A percentile compares a stretch with the other conserved stretches of the same genome.
These are phyloP conservation scores for Philopedon plagiatum DNA, from an alignment of 2,888 invertebrate species.

Conservation along the genomic window DNA sequence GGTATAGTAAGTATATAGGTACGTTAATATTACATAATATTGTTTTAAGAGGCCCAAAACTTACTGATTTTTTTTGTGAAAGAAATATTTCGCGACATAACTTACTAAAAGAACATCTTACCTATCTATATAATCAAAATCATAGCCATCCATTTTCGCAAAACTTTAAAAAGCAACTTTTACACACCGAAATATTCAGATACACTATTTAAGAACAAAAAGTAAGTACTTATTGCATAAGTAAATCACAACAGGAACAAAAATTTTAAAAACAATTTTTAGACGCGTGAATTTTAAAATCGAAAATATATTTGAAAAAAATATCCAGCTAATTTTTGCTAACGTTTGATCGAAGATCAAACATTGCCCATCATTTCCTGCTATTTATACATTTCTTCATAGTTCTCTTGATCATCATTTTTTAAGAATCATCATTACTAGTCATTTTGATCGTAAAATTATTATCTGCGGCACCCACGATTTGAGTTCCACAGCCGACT, in stretches of 20 bases:
- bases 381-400: not conserved
- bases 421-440: not conserved
- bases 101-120: not conserved
- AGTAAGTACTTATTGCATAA: no score
- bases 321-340: not conserved
- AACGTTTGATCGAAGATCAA: not conserved
- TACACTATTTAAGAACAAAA: not conserved
- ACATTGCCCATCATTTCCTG: not conserved
- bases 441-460: not conserved
- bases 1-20: no score
- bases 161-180: not conserved
- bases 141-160: conserved; percentile 19
- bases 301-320: not conserved
- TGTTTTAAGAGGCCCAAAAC: no score
- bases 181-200: not conserved
- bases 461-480: conserved; percentile 6
- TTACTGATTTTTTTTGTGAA: no score
- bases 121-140: conserved; percentile 28
- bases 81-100: no score
- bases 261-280: no score
- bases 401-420: not conserved
- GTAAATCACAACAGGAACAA: no score
- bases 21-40: no score
- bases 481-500: not conserved
- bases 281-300: no score